These are phyloP conservation scores for Drosophila saltans DNA, from an alignment of 1,140 invertebrate genomes.

Conservation along the genomic window DNA sequence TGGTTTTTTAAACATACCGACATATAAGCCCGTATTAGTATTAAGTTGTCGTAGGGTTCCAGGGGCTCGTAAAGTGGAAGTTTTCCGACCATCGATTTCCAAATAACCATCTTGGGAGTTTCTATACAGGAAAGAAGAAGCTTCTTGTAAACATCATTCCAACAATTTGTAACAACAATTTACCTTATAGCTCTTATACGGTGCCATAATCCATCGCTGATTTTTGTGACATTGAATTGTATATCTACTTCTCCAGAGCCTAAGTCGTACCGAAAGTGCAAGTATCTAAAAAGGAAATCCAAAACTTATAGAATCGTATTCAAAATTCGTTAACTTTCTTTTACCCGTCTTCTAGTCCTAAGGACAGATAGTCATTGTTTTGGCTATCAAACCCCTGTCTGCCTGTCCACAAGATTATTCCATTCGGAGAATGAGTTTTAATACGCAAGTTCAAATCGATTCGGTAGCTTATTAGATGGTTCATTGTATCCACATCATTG, in stretches of 20 bases:
- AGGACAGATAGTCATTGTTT: slow-evolving; percentile 92
- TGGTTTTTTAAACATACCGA: slow-evolving; percentile 86
- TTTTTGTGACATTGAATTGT: slow-evolving; percentile 92
- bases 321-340: slow-evolving; percentile 66
- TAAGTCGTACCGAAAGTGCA: slow-evolving; percentile 87
- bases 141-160: neutral
- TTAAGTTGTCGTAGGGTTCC: slow-evolving; percentile 93
- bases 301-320: too few species aligned
- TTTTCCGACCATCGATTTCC: slow-evolving; percentile 92
- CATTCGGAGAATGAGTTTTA: slow-evolving; percentile 84
- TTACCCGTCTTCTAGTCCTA: slow-evolving; percentile 92
- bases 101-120: slow-evolving; percentile 93
- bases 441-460: slow-evolving; percentile 82
- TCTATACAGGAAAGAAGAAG: slow-evolving; percentile 84
- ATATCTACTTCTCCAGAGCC: slow-evolving; percentile 91
- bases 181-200: slow-evolving; percentile 93
- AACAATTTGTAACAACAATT: slow-evolving; percentile 27
- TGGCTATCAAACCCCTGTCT: slow-evolving; percentile 86
- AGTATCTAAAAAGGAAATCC: slow-evolving; percentile 79
- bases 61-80: slow-evolving; percentile 90
- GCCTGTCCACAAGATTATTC: slow-evolving; percentile 96
- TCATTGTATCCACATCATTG: slow-evolving; percentile 91
- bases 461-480: slow-evolving; percentile 82
- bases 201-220: slow-evolving; percentile 97
- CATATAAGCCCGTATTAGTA: slow-evolving; percentile 92